Base-by-base conservation (phyloP, 2,113 vertebrate genomes). In the Glareola pratincola region DNA sequence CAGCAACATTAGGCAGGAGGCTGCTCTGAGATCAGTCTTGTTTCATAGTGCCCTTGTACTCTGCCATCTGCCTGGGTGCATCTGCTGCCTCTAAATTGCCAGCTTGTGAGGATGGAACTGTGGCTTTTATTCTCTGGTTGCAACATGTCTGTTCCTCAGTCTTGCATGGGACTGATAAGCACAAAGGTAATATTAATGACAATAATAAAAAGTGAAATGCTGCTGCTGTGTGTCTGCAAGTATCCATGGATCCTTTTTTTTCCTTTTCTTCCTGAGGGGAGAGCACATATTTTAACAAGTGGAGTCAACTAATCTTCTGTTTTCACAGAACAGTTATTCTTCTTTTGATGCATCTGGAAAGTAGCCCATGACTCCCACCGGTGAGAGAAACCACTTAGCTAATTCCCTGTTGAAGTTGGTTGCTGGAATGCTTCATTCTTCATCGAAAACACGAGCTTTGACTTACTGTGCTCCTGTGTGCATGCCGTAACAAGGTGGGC, bases 161-260 rank as follows among this genome's bases (percentile, higher is more conserved):
- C 57, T 90, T 94, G 66, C 15, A 75, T 73, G 53, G 36, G 66
- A 67, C 64, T 85, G n/a, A 22, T 75, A 74, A 90, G 37, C 45
- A 67, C 59, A 87, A 77, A 81, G 67, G 36, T 51, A 91, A 60
- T 74, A 84, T 64, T 94, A 89, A 89, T 64, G 60, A 60, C 51
- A 90, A 60, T 82, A 88, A 96, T 96, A 96, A 91, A 93, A 92
- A 79, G 15, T 90, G 74, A 96, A 90, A 93, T 93, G 69, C 41
- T 95, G 73, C 69, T 91, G 56, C 81, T 72, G 47, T 72, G 59
- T 72, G 51, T 84, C 79, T 86, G 37, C 3, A 32, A 80, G 32
- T 57, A 79, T 88, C 45, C 50, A 59, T 4, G 9, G n/a, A 59
- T 59, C 34, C 10, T 45, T 84, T 37, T 41, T 34, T 37, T 10